Conservation (phyloP, 2,113 vertebrate genomes). For the Cololabis saira region DNA sequence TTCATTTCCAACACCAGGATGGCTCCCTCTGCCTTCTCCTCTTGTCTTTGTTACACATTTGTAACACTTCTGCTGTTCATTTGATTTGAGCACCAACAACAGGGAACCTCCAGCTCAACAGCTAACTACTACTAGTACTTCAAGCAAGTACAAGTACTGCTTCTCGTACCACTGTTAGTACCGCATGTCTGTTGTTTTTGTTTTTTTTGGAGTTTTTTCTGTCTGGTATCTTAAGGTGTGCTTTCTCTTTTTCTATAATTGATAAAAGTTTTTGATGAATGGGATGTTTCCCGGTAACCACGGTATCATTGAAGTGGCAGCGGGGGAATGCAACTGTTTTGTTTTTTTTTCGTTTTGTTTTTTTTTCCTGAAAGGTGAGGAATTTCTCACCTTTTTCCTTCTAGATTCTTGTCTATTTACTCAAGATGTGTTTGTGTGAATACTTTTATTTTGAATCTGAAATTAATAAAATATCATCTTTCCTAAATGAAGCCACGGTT, state of each 20-base stretch:
- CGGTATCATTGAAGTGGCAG: constrained; percentile 57
- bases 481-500: constrained; percentile 69
- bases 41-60: constrained; percentile 58
- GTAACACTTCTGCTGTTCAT: constrained; percentile 62
- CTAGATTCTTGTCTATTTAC: constrained; percentile 75
- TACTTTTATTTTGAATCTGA: constrained; percentile 81
- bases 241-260: constrained; percentile 60
- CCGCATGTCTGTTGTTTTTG: constrained; percentile 14
- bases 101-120: constrained; percentile 61
- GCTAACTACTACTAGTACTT: constrained; percentile 57
- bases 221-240: constrained; percentile 64
- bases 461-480: constrained; percentile 78
- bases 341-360: constrained; percentile 37
- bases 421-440: constrained; percentile 82
- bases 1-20: constrained; percentile 36
- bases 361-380: constrained; percentile 63
- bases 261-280: constrained; percentile 56
- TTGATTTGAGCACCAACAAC: constrained; percentile 54
- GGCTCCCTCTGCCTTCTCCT: constrained; percentile 16
- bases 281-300: constrained; percentile 68
- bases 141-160: constrained; percentile 42
- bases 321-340: constrained; percentile 55
- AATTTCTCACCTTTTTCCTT: constrained; percentile 13
- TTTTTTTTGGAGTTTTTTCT: constrained; percentile 5
- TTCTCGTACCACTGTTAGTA: constrained; percentile 60